These are phyloP conservation scores for Discoglossus pictus DNA, from an alignment of 2,797 vertebrate genomes.

Conservation along the genomic window DNA sequence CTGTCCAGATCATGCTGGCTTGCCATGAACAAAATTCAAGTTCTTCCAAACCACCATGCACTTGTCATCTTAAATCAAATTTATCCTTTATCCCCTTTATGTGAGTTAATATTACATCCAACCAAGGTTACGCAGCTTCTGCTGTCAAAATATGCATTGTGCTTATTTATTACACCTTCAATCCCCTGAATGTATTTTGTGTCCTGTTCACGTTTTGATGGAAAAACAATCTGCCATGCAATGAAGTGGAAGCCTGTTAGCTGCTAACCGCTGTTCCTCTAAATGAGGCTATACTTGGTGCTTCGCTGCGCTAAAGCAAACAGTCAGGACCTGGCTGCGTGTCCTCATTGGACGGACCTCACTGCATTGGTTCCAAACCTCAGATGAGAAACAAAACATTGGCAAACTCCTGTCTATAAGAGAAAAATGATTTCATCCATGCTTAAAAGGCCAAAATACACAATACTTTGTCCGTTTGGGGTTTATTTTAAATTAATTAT, in stretches of 20 bases:
- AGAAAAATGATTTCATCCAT: constrained; percentile 72
- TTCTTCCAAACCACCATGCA: too few species aligned
- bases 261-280: background rate
- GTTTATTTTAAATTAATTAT: constrained; percentile 78
- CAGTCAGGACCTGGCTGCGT: constrained; percentile 51
- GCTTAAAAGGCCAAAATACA: constrained; percentile 70
- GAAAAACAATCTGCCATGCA: background rate
- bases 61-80: background rate
- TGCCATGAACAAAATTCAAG: too few species aligned
- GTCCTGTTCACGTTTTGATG: background rate
- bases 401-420: constrained; percentile 58
- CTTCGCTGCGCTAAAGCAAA: constrained; percentile 19
- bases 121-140: background rate
- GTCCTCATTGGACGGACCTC: constrained; percentile 57
- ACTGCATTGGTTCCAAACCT: constrained; percentile 62
- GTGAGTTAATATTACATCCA: background rate
- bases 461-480: constrained; percentile 72
- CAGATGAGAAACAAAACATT: constrained; percentile 68
- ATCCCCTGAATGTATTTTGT: background rate
- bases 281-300: constrained; percentile 49
- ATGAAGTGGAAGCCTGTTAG: background rate
- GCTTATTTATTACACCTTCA: background rate
- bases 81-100: background rate
- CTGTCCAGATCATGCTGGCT: too few species aligned
- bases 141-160: background rate